phyloP scores from a whole-genome alignment of 2,797 vertebrate species.

The Pipistrellus pygmaeus region DNA sequence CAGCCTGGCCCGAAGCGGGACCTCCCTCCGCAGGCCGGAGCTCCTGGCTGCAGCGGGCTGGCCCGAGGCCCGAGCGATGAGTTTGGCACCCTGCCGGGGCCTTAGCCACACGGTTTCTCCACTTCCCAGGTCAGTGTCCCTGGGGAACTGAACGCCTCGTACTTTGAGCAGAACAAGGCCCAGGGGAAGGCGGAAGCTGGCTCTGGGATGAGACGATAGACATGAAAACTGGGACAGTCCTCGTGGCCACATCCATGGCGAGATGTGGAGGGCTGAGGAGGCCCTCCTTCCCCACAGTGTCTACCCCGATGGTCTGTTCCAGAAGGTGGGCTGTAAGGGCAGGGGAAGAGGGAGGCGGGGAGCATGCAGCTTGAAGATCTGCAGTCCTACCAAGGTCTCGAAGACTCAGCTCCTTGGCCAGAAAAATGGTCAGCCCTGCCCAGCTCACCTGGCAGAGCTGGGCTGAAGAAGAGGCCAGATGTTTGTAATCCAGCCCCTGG shows the following conservation, averaged over 20 bases:
- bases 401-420: neutral
- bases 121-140: slow-evolving; percentile 42
- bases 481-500: neutral
- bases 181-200: neutral
- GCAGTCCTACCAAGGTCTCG: neutral
- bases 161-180: slow-evolving; percentile 50
- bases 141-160: neutral
- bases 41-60: slow-evolving; percentile 21
- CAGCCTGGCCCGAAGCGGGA: neutral
- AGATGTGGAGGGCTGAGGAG: neutral
- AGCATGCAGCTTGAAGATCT: too few relatives aligned
- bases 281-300: neutral
- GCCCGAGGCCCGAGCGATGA: slow-evolving; percentile 51
- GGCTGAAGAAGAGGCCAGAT: neutral
- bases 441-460: neutral
- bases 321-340: neutral
- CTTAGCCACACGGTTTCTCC: slow-evolving; percentile 37
- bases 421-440: neutral
- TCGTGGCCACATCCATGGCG: neutral
- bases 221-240: neutral
- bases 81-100: neutral
- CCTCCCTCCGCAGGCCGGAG: neutral
- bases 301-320: neutral
- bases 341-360: neutral
- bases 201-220: neutral